Evolutionary conservation across 1,140 invertebrate species (phyloP), one percentile per base, ranked within the genome.

Genomic region (Linepithema humile): DNA sequence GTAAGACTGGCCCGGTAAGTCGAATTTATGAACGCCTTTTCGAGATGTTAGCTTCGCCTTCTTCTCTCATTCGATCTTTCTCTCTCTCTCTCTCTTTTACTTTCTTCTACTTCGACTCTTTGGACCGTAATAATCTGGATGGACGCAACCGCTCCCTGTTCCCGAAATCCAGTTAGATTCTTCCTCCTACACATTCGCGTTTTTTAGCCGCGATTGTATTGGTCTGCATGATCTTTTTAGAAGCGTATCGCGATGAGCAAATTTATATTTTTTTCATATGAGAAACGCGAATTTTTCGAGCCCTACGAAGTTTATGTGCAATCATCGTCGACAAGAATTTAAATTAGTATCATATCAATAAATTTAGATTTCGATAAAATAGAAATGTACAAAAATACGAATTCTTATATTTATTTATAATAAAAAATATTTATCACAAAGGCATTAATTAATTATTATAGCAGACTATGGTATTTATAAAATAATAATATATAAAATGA

Each of bases 21-120:
- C 89, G 90, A 92, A 94, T 94, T 94, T 94, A 94, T 91, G 92
- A 90, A 86, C 85, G 86, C 84, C 85, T 87, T 89, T 90, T 78
- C 72, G n/a, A 45, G 15, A 84, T 38, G 48, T 48, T 12, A 10
- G 17, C 69, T 29, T 62, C 15, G 43, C 53, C 60, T 83, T 83
- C 55, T 73, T 80, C 50, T 32, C 72, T 17, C n/a, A 65, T 50
- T 75, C 17, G 17, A 3, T 59, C 80, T 69, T 69, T 50, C 65
- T 69, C 0, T 64, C n/a, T n/a, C n/a, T n/a, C n/a, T n/a, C n/a
- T 62, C 43, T 75, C 64, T 38, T 38, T 64, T 23, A 50, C 26
- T 70, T 80, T 53, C 29, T 12, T 75, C 45, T 73, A 32, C 43
- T 57, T 67, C 26, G 26, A 48, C 84, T 70, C 82, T 82, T 87